Evolutionary conservation across 2,797 vertebrate genomes (phyloP).

Genomic region (Bovichtus variegatus): DNA sequence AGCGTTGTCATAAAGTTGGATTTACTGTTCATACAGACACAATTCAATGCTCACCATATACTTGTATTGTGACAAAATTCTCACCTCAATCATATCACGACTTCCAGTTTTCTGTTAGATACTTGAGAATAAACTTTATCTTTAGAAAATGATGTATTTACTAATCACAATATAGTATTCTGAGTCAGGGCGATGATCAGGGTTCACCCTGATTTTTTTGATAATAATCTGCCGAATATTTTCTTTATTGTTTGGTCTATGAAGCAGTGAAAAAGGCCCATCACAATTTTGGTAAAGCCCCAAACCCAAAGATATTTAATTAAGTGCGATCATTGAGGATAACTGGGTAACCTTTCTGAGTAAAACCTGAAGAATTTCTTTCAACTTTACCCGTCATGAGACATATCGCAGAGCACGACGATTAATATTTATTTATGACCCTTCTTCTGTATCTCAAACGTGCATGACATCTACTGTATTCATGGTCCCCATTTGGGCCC

Average conservation of each 20-base stretch:
- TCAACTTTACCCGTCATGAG: neutral
- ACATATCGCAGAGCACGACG: neutral
- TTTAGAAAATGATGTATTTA: neutral
- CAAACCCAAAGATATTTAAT: neutral
- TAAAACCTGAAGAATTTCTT: neutral
- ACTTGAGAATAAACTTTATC: neutral
- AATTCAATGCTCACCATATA: neutral
- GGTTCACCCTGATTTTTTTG: too few relatives aligned
- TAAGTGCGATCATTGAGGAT: neutral
- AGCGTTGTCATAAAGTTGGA: neutral
- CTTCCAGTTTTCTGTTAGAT: neutral
- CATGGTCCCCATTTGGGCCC: too few relatives aligned
- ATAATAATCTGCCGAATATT: too few relatives aligned
- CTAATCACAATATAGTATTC: neutral
- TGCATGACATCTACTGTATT: neutral
- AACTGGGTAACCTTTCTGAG: neutral
- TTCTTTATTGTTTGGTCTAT: too few relatives aligned
- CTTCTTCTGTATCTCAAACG: too few relatives aligned
- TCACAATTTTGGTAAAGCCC: neutral
- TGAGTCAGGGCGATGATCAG: neutral
- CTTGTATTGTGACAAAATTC: neutral
- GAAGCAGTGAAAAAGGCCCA: fast-evolving
- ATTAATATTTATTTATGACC: too few relatives aligned
- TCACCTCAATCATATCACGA: neutral
- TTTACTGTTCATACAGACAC: neutral